Evolutionary conservation across 2,113 vertebrate genomes (phyloP), one percentile per base, ranked within the genome.

Genomic region (Amphiprion ocellaris): DNA sequence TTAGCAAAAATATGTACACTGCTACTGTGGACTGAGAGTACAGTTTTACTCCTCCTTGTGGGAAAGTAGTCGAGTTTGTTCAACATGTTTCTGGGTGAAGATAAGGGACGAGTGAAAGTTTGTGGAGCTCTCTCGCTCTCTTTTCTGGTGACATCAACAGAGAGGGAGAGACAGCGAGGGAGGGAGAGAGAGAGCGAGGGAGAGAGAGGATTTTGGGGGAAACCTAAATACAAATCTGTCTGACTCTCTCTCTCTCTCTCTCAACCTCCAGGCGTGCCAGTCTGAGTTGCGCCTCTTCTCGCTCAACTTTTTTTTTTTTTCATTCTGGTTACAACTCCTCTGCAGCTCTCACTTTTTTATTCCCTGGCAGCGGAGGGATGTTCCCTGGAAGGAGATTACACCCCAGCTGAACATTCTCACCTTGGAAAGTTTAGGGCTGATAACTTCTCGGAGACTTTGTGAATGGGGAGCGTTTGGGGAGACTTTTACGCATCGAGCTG

Each of bases 61-160:
- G 87, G 89, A 86, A 92, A 83, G 53, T 52, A 23, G 46, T 11
- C 3, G 19, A 73, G 80, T 73, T 62, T 66, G 56, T 53, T 30
- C 49, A 81, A 44, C 66, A 54, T 15, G 52, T 72, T 69, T 75
- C 21, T 71, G 55, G 15, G 47, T 19, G 33, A 41, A 72, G 83
- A 85, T 82, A 59, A 77, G 83, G 24, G 67, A 62, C 55, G 15
- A 85, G 77, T 63, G 80, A 83, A 90, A 92, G 88, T 91, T 91
- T 76, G 77, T n/a, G 1, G 55, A 79, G 63, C 73, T 61, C 50
- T 23, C 53, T 61, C 69, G 11, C 69, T 61, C 75, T 54, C 17
- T 61, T 74, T 77, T 77, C 66, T 82, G 78, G 82, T 93, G 92
- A 96, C 95, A 95, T 96, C 95, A 96, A 88, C 74, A 72, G 23